phyloP scores from a whole-genome alignment of 2,888 invertebrate genomes.

The Tetragonisca angustula region DNA sequence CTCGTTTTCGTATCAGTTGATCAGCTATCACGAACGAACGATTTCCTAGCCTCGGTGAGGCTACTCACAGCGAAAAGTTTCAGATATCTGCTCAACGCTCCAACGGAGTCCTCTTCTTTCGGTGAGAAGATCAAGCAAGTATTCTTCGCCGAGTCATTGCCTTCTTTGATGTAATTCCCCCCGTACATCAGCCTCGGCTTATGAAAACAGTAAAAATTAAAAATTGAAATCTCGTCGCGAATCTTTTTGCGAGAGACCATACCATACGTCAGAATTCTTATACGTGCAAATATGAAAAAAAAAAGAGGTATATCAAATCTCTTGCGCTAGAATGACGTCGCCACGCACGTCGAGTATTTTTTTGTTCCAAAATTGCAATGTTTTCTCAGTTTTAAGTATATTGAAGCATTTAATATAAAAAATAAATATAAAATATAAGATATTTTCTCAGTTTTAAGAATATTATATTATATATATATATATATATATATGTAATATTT shows the following conservation, averaged over 20 bases:
- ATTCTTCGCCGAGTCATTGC: slow-evolving; percentile 90
- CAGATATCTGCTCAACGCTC: slow-evolving; percentile 94
- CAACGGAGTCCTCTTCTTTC: slow-evolving; percentile 91
- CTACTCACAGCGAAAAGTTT: slow-evolving; percentile 92
- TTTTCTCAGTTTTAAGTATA: too few relatives aligned
- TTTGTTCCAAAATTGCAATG: too few relatives aligned
- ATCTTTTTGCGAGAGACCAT: not conserved
- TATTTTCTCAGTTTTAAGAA: not conserved
- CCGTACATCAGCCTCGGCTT: slow-evolving; percentile 93
- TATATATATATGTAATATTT: too few relatives aligned
- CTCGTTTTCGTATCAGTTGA: not conserved
- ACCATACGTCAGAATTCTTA: too few relatives aligned
- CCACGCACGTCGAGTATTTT: too few relatives aligned
- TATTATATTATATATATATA: too few relatives aligned
- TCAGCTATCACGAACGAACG: not conserved
- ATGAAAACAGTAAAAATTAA: not conserved
- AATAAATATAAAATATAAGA: too few relatives aligned
- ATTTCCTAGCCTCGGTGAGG: not conserved
- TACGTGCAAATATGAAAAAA: too few relatives aligned
- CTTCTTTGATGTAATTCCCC: slow-evolving; percentile 93
- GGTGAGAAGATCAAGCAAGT: slow-evolving; percentile 95
- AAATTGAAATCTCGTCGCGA: fast-evolving
- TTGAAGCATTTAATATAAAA: too few relatives aligned
- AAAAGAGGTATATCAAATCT: too few relatives aligned
- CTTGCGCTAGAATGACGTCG: too few relatives aligned